Conservation (phyloP, 2,113 vertebrate species). For the Cololabis saira region DNA sequence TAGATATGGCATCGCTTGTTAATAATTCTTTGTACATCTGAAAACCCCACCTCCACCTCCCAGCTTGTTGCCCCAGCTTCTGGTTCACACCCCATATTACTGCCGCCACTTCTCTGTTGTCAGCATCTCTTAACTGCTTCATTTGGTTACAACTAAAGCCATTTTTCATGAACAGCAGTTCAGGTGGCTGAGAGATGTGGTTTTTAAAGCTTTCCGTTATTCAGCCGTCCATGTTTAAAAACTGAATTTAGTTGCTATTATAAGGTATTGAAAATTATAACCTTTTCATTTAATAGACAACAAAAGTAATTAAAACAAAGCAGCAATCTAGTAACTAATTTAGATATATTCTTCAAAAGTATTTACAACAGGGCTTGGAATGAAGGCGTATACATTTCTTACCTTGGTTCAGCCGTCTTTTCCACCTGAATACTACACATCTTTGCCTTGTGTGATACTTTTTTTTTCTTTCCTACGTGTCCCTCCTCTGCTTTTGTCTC, state of each 20-base stretch:
- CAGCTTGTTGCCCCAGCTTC: conserved; percentile 67
- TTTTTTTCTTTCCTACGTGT: conserved; percentile 35
- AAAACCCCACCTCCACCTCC: conserved; percentile 19
- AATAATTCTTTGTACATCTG: background rate
- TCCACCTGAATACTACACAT: conserved; percentile 5
- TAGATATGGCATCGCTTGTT: no score
- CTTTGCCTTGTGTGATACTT: conserved; percentile 11
- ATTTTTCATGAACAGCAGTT: conserved; percentile 25
- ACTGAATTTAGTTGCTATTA: background rate
- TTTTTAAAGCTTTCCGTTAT: background rate
- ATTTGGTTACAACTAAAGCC: conserved; percentile 39
- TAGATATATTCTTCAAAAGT: background rate
- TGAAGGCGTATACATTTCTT: conserved; percentile 3
- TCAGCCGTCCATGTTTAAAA: background rate
- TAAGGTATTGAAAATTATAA: background rate
- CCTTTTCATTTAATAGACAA: background rate
- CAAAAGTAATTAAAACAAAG: background rate
- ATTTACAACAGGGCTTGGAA: conserved; percentile 21
- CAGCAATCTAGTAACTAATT: background rate
- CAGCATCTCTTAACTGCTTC: conserved; percentile 57
- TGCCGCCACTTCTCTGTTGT: conserved; percentile 42
- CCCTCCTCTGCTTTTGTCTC: conserved; percentile 57
- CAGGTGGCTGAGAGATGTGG: background rate
- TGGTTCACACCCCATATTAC: conserved; percentile 31
- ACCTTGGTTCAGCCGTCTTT: conserved; percentile 16